Evolutionary conservation across 35 echinoderm and acorn worm genomes (phyloP).

Genomic region (Ophiothrix spiculata): DNA sequence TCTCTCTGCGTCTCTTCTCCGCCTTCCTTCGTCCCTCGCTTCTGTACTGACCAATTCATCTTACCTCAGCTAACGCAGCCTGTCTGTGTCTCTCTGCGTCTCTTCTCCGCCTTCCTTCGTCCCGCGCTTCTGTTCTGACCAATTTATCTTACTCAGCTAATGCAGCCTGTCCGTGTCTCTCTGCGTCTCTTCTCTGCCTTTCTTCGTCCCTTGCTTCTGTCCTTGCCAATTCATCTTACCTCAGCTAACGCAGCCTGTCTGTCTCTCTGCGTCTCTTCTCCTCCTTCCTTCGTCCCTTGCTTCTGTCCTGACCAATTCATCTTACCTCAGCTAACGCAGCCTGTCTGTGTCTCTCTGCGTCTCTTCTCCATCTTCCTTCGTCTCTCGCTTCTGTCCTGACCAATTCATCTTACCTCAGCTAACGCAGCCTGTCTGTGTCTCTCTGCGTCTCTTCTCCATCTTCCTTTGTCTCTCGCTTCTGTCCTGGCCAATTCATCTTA

Average conservation of each 20-base stretch:
- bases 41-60: slow-evolving; percentile 38
- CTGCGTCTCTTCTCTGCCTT: not conserved
- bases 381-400: slow-evolving; percentile 28
- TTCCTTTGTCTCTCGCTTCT: not conserved
- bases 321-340: slow-evolving; percentile 22
- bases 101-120: not conserved
- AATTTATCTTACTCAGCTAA: slow-evolving; percentile 41
- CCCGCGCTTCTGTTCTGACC: slow-evolving; percentile 24
- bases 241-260: slow-evolving; percentile 23
- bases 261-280: slow-evolving; percentile 24
- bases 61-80: slow-evolving; percentile 19
- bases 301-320: slow-evolving; percentile 35
- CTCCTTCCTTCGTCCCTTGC: slow-evolving; percentile 16
- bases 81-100: slow-evolving; percentile 28
- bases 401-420: slow-evolving; percentile 32
- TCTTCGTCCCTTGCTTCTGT: slow-evolving; percentile 24
- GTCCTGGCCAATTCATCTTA: not conserved
- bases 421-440: not conserved
- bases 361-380: not conserved
- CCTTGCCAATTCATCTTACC: slow-evolving; percentile 39
- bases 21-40: slow-evolving; percentile 10
- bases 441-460: not conserved
- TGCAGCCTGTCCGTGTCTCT: slow-evolving; percentile 32
- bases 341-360: slow-evolving; percentile 28
- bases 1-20: slow-evolving; percentile 22